These are phyloP conservation scores for Catharus ustulatus DNA, from an alignment of 2,797 vertebrate species.

Conservation along the genomic window DNA sequence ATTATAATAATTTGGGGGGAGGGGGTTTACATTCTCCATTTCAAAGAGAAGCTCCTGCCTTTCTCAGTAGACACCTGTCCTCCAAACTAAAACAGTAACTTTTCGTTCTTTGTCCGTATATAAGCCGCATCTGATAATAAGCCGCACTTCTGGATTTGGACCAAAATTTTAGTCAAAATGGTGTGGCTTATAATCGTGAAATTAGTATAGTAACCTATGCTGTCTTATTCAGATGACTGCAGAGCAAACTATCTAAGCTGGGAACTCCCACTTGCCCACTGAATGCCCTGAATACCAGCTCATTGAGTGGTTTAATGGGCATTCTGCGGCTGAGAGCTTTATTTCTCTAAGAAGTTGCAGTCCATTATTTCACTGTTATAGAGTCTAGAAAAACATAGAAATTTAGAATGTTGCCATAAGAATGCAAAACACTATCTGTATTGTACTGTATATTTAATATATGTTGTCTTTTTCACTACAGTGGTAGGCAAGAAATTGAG, in stretches of 20 bases:
- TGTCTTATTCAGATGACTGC: neutral
- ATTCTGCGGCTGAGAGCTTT: neutral
- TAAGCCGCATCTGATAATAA: no score
- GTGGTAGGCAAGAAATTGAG: neutral
- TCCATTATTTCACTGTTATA: neutral
- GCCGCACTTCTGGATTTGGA: no score
- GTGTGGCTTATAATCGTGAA: no score
- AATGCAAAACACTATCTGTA: neutral
- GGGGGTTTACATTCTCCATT: no score
- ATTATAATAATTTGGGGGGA: no score
- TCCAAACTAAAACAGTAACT: no score
- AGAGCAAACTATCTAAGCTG: neutral
- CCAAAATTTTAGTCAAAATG: no score
- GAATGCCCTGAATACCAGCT: neutral
- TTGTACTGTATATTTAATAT: neutral
- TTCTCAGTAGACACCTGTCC: no score
- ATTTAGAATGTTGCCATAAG: neutral
- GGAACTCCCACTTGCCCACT: rapidly evolving
- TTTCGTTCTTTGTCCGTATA: no score
- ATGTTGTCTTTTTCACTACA: neutral
- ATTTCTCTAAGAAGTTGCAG: neutral
- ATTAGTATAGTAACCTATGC: neutral
- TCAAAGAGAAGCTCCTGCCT: no score
- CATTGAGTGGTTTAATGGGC: neutral
- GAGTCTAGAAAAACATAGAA: neutral